Base-by-base conservation (phyloP, 2,888 invertebrate genomes). In the Eilema caniola region DNA sequence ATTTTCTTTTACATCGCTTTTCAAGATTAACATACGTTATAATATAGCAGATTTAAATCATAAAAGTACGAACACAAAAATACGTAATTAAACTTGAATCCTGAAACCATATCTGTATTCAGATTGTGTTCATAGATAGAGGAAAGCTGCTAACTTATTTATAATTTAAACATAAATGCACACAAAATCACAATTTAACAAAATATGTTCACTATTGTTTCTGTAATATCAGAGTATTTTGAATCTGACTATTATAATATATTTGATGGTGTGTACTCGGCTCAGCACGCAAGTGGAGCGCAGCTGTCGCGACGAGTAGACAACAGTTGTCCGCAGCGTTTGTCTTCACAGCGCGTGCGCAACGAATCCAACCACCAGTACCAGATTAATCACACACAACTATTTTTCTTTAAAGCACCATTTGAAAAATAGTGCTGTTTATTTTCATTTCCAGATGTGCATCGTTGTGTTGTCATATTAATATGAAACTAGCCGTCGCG, bases 261-360 rank as follows among this genome's bases (percentile, higher is more conserved):
- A 66, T 66, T 56, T 66, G 7, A 37, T 67, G 78, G 78, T 76
- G 75, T 83, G 83, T 73, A 77, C 76, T 62, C 68, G 63, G 76
- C 79, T 75, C 77, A 72, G 73, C 66, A 70, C 85, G 83, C 92
- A 91, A 93, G 90, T 92, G 87, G 91, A 90, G 83, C 93, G 90
- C 95, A 95, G 95, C 95, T 95, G 95, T 91, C 92, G 88, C 78
- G 92, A 93, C 92, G 87, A 88, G 90, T 89, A 93, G 94, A 94
- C 95, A 93, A 92, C 95, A 94, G 93, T 94, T 94, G 95, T 92
- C 90, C 86, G 80, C 90, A 89, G 88, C 89, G 92, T 92, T 92
- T 89, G 92, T 91, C 89, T 90, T 86, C 85, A 75, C 80, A 83
- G 89, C 88, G 88, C 85, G 85, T 83, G 86, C 90, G 89, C 89